Evolutionary conservation across 2,113 vertebrate genomes (phyloP).

Genomic region (Myotis davidii): DNA sequence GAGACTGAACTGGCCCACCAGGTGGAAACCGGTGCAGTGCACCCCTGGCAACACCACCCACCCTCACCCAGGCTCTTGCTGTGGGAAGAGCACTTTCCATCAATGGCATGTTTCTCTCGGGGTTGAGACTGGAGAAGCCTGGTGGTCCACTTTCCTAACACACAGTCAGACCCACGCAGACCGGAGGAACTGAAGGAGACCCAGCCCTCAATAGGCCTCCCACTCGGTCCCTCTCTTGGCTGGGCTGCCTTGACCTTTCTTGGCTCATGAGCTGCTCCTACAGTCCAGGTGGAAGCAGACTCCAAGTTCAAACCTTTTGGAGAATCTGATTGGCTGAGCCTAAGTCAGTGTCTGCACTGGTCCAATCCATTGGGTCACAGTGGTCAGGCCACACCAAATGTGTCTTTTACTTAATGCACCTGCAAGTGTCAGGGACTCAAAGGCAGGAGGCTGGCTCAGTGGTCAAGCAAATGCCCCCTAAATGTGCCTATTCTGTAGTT

Average conservation of each 20-base stretch:
- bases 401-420: not conserved
- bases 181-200: accelerated
- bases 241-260: no score
- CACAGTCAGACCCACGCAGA: accelerated
- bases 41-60: not conserved
- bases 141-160: accelerated
- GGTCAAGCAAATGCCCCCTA: not conserved
- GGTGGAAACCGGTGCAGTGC: slow-evolving; percentile 82
- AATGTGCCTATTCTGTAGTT: not conserved
- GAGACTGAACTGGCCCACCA: slow-evolving; percentile 83
- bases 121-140: accelerated
- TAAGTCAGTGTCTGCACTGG: not conserved
- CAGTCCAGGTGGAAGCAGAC: not conserved
- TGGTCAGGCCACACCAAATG: no score
- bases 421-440: not conserved
- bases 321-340: not conserved
- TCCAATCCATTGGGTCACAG: not conserved
- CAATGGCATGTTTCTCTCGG: accelerated
- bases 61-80: no score
- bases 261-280: not conserved
- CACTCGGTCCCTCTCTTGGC: not conserved
- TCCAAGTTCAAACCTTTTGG: not conserved
- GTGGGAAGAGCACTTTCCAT: not conserved
- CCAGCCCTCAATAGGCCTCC: no score
- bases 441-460: not conserved